Base-by-base conservation (phyloP, 1,140 invertebrate genomes). In the Procambarus clarkii region DNA sequence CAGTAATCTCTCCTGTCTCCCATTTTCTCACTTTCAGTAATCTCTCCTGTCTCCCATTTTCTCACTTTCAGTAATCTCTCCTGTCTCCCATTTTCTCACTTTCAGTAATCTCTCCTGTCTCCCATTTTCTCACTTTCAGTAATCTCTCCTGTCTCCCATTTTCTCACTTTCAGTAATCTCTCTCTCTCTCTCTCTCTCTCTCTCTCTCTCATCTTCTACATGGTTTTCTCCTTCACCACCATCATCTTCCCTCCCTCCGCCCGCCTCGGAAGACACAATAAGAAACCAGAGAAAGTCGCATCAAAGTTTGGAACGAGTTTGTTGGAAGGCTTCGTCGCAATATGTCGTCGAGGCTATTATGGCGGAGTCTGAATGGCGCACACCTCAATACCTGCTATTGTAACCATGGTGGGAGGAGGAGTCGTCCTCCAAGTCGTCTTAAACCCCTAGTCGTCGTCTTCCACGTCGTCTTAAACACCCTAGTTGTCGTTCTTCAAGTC, bases 281-380 rank as follows among this genome's bases (percentile, higher is more conserved):
- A 86, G 84, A 86, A 86, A 86, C 84, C 84, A 48, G n/a, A 77
- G 11, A 9, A 86, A 76, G 11, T 71, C 71, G 46, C 84, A 86
- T 86, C 69, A 58, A 86, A 86, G 69, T 86, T 86, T 8, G 44
- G 34, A 46, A 76, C 9, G 34, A 48, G 44, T 76, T 74, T 50
- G 64, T 74, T 86, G 84, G n/a, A 9, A 7, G 84, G 69, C 46
- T 86, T 86, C 84, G 69, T 24, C 4, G 84, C 34, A 46, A 48
- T 85, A 74, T 85, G 82, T 46, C 64, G 58, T 21, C 13, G 24
- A 34, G 21, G 82, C 46, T 85, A 71, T 69, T 71, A 71, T 48
- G 8, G 69, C 24, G 80, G n/a, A 7, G n/a, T 34, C 81, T 64
- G 15, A 54, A 64, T 83, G 24, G 21, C 60, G 13, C 34, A 64